Conservation (phyloP, 2,888 invertebrate genomes). For the Crocallis elinguaria region DNA sequence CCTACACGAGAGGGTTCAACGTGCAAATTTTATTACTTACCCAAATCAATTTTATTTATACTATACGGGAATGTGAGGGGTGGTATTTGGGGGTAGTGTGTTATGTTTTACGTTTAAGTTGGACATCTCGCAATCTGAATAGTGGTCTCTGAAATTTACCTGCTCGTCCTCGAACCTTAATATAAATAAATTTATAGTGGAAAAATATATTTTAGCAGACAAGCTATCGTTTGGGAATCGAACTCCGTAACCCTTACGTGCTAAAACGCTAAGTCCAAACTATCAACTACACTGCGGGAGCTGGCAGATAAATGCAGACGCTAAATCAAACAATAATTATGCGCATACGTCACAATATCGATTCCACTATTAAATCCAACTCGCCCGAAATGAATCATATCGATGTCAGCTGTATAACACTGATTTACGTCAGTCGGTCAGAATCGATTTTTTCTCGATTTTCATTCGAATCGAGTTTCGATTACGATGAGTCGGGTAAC, state of each 20-base stretch:
- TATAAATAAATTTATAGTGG: too few species aligned
- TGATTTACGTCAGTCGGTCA: slow-evolving; percentile 24
- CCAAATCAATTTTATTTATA: slow-evolving; percentile 26
- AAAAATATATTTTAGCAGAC: too few species aligned
- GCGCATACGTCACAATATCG: neutral
- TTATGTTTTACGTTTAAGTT: slow-evolving; percentile 1
- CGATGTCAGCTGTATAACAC: slow-evolving; percentile 23
- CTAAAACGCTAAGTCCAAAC: too few species aligned
- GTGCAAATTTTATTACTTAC: slow-evolving; percentile 24
- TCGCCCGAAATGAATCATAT: slow-evolving; percentile 26
- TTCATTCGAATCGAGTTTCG: slow-evolving; percentile 31
- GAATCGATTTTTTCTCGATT: slow-evolving; percentile 31
- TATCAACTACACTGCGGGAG: too few species aligned
- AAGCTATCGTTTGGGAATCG: too few species aligned
- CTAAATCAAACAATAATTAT: neutral
- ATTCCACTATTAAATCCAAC: slow-evolving; percentile 7
- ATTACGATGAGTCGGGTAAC: slow-evolving; percentile 45
- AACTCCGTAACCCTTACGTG: too few species aligned
- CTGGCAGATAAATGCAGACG: neutral
- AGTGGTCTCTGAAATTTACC: too few species aligned
- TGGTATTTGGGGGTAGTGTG: neutral
- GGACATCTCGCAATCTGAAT: too few species aligned
- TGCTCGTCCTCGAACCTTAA: too few species aligned
- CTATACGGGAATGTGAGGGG: slow-evolving; percentile 13
- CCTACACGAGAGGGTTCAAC: slow-evolving; percentile 11